phyloP scores from a whole-genome alignment of 2,888 invertebrate genomes.

The Pammene aurita region DNA sequence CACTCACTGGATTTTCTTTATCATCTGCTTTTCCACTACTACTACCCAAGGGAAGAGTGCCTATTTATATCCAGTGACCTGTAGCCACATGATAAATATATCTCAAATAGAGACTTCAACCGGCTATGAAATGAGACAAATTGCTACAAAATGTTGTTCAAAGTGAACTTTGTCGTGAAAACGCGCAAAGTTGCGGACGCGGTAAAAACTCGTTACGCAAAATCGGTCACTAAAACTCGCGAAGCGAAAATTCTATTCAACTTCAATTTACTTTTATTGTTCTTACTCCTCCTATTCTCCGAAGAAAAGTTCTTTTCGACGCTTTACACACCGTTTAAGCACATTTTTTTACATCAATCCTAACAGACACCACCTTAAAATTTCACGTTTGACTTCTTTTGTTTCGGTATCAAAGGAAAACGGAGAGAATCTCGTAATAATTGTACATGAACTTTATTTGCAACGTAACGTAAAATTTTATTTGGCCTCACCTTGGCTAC shows the following conservation, averaged over 20 bases:
- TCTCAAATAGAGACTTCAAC: background rate
- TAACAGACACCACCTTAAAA: background rate
- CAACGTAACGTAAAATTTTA: too few relatives aligned
- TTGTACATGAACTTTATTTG: too few relatives aligned
- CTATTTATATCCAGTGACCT: too few relatives aligned
- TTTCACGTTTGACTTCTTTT: background rate
- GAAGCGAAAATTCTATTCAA: constrained; percentile 82
- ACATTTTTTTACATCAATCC: constrained; percentile 35
- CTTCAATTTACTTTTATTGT: constrained; percentile 83
- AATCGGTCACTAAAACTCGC: constrained; percentile 81
- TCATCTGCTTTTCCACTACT: too few relatives aligned
- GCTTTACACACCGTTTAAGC: constrained; percentile 58
- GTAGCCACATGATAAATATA: too few relatives aligned
- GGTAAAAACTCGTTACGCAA: constrained; percentile 81
- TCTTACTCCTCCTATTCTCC: constrained; percentile 73
- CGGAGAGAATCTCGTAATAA: constrained; percentile 52
- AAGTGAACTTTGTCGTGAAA: constrained; percentile 61
- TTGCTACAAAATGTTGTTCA: constrained; percentile 54
- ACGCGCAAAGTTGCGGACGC: constrained; percentile 76
- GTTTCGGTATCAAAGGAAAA: constrained; percentile 54
- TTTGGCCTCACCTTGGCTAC: too few relatives aligned
- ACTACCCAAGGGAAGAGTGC: too few relatives aligned
- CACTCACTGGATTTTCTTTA: too few relatives aligned
- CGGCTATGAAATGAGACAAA: constrained; percentile 51
- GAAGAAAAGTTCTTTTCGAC: constrained; percentile 66